phyloP scores from a whole-genome alignment of 2,113 vertebrate genomes.

The Chaetops frenatus region DNA sequence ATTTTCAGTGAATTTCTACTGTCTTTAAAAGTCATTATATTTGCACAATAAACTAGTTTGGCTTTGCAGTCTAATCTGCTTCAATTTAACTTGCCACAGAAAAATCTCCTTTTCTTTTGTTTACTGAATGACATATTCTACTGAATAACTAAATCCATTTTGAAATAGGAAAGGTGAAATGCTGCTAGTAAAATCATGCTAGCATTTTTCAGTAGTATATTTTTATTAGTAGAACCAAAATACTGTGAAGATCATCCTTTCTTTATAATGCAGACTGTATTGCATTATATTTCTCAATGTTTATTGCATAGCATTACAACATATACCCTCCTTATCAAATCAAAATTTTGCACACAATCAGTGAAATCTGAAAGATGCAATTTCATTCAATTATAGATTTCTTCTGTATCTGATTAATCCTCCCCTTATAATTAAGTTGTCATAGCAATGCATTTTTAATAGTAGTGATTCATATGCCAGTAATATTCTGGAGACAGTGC shows the following conservation, averaged over 20 bases:
- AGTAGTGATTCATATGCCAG: neutral
- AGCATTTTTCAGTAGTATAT: neutral
- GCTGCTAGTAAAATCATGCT: neutral
- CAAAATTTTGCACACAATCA: neutral
- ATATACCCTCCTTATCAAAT: neutral
- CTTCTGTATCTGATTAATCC: neutral
- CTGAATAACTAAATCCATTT: neutral
- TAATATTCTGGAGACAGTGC: neutral
- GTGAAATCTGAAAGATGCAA: neutral
- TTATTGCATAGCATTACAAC: neutral
- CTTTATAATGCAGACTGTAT: neutral
- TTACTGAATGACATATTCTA: neutral
- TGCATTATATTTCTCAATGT: neutral
- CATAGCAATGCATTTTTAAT: conserved; percentile 17
- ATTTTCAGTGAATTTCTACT: neutral
- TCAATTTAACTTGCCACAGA: neutral
- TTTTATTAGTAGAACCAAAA: neutral
- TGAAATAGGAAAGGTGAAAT: neutral
- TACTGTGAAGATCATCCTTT: neutral
- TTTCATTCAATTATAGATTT: neutral
- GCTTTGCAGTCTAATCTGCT: neutral
- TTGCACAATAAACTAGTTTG: neutral
- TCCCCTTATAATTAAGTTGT: conserved; percentile 32
- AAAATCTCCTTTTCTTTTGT: neutral
- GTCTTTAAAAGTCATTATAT: neutral